Evolutionary conservation across 2,888 invertebrate species (phyloP).

Genomic region (Drosophila helvetica): DNA sequence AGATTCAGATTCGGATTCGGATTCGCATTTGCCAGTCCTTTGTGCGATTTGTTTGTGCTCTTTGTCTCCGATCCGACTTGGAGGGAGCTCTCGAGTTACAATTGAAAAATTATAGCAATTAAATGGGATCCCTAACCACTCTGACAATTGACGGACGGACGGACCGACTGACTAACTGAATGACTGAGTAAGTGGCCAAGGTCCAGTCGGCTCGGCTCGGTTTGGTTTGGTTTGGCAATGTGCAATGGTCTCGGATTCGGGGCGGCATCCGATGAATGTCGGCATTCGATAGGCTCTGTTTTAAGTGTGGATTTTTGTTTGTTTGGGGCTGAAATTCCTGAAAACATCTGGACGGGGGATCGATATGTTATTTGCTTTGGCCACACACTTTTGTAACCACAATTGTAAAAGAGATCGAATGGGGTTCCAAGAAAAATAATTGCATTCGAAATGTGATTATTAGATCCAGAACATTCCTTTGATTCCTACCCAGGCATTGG

Average conservation of each 20-base stretch:
- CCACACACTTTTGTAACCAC: no score
- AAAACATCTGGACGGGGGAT: not conserved
- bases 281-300: not conserved
- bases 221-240: no score
- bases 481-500: not conserved
- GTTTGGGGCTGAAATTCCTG: not conserved
- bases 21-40: slow-evolving; percentile 30
- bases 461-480: not conserved
- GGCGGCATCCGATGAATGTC: not conserved
- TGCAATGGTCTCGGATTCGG: slow-evolving; percentile 16
- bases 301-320: not conserved
- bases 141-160: slow-evolving; percentile 6
- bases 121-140: slow-evolving; percentile 47
- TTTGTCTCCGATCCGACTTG: slow-evolving; percentile 44
- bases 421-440: not conserved
- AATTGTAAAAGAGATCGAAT: not conserved
- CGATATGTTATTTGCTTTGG: not conserved
- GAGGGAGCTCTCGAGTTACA: slow-evolving; percentile 59
- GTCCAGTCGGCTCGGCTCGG: slow-evolving; percentile 39
- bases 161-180: not conserved
- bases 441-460: not conserved
- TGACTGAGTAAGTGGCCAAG: slow-evolving; percentile 10
- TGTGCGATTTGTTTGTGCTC: slow-evolving; percentile 54
- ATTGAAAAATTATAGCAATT: slow-evolving; percentile 75
- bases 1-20: slow-evolving; percentile 43